Base-by-base conservation (phyloP, 2,888 invertebrate genomes). In the Limnephilus rhombicus region DNA sequence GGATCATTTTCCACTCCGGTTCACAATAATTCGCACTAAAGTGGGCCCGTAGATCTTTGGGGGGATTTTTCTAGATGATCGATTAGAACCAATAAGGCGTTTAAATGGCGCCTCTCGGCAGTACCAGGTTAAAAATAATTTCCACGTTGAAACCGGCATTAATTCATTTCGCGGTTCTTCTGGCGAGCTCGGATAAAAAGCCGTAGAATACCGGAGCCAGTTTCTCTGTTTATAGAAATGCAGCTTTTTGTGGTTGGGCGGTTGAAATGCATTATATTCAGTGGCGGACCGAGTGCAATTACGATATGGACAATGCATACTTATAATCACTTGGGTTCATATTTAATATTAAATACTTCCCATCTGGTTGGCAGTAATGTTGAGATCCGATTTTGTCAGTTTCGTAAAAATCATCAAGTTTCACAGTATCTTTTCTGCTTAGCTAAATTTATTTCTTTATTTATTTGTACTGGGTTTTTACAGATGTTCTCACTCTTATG, bases 141-240 rank as follows among this genome's bases (percentile, higher is more conserved):
- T 83, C 37, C 83, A 83, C 83, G 37, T 83, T 37, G 34, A 34
- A 37, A 31, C 31, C 18, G 18, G 24, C 37, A 83, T 37, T 82
- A 29, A 82, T 34, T 34, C 24, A 83, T 83, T 37, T 83, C 37
- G 24, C 83, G 83, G 83, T 83, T 68, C 68, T 68, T 68, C 68
- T 68, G 86, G 86, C 29, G 29, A 41, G 41, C 29, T 29, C 0
- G 86, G 37, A 83, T 49, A 86, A 86, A 86, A 86, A 86, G 41
- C 86, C 49, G 24, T 53, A 88, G 88, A 88, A 86, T 88, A 31
- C 68, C 53, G 88, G 53, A 88, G 31, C 53, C 88, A 68, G 86
- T 41, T 86, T 88, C 53, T 88, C 88, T 88, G 53, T 18, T 37
- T 88, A 88, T 68, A 88, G 88, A 88, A 68, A 24, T 49, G 31